These are phyloP conservation scores for Parambassis ranga DNA, from an alignment of 2,797 vertebrate genomes.

Conservation along the genomic window DNA sequence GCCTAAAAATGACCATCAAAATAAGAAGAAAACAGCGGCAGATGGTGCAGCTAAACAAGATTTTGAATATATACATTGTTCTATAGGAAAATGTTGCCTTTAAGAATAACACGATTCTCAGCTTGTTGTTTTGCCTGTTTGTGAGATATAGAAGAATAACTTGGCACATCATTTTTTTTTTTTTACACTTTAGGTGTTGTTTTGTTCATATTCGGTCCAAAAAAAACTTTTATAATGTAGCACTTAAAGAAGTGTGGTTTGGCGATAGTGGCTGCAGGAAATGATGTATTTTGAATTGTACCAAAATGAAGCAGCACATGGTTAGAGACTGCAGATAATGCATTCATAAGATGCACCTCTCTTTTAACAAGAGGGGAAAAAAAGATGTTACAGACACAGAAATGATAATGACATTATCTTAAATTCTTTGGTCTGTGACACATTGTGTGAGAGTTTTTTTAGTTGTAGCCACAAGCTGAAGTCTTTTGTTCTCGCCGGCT, in stretches of 20 bases:
- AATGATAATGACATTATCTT: background rate
- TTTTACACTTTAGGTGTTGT: background rate
- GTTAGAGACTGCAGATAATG: background rate
- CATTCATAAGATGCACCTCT: background rate
- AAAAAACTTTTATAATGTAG: background rate
- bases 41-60: too few species aligned
- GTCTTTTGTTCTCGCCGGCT: background rate
- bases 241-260: conserved; percentile 21
- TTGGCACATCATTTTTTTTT: too few species aligned
- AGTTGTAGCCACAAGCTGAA: background rate
- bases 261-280: conserved; percentile 31
- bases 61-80: too few species aligned
- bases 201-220: background rate
- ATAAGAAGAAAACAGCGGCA: too few species aligned
- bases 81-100: too few species aligned
- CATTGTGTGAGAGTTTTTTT: background rate
- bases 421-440: background rate
- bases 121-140: background rate
- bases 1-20: too few species aligned
- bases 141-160: background rate
- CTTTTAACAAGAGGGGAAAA: background rate
- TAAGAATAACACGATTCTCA: background rate
- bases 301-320: background rate
- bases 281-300: conserved; percentile 16
- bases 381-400: background rate